These are phyloP conservation scores for Paratilapia polleni DNA, from an alignment of 2,113 vertebrate genomes.

Conservation along the genomic window DNA sequence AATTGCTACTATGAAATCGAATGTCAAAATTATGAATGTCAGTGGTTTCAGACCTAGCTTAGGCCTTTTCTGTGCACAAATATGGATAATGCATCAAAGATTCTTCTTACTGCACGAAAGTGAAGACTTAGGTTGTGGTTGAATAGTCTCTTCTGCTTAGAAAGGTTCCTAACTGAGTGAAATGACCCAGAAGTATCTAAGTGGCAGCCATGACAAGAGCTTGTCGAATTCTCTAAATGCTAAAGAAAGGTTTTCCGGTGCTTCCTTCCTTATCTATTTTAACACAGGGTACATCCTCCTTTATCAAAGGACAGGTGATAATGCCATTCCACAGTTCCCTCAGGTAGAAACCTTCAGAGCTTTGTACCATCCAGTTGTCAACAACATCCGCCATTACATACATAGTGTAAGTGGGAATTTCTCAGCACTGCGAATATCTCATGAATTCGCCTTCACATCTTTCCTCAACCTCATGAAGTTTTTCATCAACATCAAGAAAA, in stretches of 20 bases:
- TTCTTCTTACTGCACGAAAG: not conserved
- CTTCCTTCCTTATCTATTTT: not conserved
- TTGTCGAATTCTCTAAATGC: not conserved
- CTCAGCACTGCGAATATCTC: not conserved
- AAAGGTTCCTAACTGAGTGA: not conserved
- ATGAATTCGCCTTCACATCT: not conserved
- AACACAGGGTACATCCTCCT: not conserved
- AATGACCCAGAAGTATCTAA: not conserved
- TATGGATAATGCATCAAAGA: not conserved
- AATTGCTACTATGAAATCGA: not conserved
- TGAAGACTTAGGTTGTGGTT: not conserved
- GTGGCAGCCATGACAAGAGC: constrained; percentile 4
- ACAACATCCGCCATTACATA: not conserved
- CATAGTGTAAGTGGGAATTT: not conserved
- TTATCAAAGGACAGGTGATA: not conserved
- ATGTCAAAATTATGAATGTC: too few species aligned
- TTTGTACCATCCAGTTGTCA: not conserved
- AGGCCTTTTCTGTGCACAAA: too few species aligned
- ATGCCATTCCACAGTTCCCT: not conserved
- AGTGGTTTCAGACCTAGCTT: not conserved
- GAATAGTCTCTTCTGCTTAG: not conserved
- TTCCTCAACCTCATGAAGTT: not conserved
- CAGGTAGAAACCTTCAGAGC: not conserved
- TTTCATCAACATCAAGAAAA: not conserved
- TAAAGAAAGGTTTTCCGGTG: not conserved